Percentiles rank a stretch among this genome's conserved stretches.
These are phyloP conservation scores for Patella vulgata DNA, from an alignment of 1,140 invertebrate species.

Conservation along the genomic window DNA sequence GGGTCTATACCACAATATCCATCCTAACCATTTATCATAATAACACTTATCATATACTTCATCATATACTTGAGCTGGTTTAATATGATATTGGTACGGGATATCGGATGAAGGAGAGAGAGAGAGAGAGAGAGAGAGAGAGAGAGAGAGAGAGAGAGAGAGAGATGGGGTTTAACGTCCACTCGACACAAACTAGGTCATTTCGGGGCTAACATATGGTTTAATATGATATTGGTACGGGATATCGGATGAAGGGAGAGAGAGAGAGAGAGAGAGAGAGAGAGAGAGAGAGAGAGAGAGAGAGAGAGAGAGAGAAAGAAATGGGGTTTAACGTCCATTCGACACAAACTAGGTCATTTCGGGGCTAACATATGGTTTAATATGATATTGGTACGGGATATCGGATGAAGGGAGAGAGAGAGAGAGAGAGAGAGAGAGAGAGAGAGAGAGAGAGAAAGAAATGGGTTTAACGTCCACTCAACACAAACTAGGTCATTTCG, in stretches of 20 bases:
- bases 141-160: constrained; percentile 12
- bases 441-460: constrained; percentile 6
- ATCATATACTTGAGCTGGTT: not conserved
- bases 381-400: not conserved
- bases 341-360: too few species aligned
- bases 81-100: not conserved
- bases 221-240: too few species aligned
- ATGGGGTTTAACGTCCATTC: too few species aligned
- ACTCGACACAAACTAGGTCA: too few species aligned
- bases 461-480: too few species aligned
- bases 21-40: not conserved
- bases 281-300: constrained; percentile 20
- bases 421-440: constrained; percentile 10
- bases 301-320: constrained; percentile 7
- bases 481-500: too few species aligned
- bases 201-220: too few species aligned
- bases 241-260: too few species aligned
- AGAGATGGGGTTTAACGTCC: not conserved
- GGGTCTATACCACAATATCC: not conserved
- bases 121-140: constrained; percentile 19
- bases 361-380: too few species aligned
- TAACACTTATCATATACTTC: not conserved
- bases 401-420: not conserved
- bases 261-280: constrained; percentile 20
- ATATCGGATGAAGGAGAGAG: constrained; percentile 7